Evolutionary conservation across 2,888 invertebrate species (phyloP).

Genomic region (Meteorus cinctellus): DNA sequence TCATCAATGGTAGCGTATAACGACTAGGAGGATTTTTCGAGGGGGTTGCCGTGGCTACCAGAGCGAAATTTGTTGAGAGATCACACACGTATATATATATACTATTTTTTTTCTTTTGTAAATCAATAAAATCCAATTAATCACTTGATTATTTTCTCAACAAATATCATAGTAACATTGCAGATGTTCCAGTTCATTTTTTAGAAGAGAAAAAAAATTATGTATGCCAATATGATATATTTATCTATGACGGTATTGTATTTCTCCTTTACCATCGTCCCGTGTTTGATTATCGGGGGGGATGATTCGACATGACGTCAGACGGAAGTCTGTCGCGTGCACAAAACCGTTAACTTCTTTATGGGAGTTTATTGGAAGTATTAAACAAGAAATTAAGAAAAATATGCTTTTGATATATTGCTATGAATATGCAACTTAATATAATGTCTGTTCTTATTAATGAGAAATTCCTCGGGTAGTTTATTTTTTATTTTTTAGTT

Average conservation of each 20-base stretch:
- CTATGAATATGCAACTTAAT: conserved; percentile 48
- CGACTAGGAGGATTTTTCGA: conserved; percentile 22
- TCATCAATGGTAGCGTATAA: conserved; percentile 21
- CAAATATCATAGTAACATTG: neutral
- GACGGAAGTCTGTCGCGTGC: conserved; percentile 49
- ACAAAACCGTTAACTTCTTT: conserved; percentile 48
- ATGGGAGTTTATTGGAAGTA: conserved; percentile 23
- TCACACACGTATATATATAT: conserved; percentile 12
- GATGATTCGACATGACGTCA: conserved; percentile 31
- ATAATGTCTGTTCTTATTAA: conserved; percentile 57
- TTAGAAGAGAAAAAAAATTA: neutral
- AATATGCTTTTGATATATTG: conserved; percentile 53
- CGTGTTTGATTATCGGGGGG: conserved; percentile 6
- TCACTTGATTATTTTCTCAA: conserved; percentile 52
- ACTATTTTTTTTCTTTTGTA: conserved; percentile 3
- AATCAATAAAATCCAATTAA: conserved; percentile 68
- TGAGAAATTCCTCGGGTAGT: conserved; percentile 32
- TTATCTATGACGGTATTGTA: neutral
- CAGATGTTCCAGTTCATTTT: conserved; percentile 30
- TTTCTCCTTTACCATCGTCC: neutral
- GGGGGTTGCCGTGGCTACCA: conserved; percentile 70
- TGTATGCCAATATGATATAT: neutral
- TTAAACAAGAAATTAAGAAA: conserved; percentile 48
- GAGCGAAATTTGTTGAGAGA: conserved; percentile 30
- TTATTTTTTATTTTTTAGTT: neutral